Percentiles rank a stretch among this genome's conserved stretches.
Evolutionary conservation across 2,888 invertebrate genomes (phyloP).

Genomic region (Apoda limacodes): DNA sequence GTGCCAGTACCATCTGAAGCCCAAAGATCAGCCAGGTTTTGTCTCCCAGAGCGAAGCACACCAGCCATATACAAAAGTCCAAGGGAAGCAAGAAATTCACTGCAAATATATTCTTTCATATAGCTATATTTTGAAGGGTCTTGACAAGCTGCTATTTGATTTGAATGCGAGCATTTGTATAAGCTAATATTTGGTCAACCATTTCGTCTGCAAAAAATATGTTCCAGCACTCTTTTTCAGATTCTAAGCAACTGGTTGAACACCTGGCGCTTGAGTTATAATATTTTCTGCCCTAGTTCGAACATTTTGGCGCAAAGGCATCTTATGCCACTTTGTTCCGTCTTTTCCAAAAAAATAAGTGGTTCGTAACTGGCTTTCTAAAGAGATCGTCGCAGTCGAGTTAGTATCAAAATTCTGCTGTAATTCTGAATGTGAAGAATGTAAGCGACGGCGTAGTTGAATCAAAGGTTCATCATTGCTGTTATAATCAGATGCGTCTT

Average conservation of each 20-base stretch:
- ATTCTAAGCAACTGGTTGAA: slow-evolving; percentile 9
- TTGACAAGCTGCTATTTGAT: too few relatives aligned
- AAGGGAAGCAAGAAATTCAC: slow-evolving; percentile 11
- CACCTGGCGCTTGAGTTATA: slow-evolving; percentile 6
- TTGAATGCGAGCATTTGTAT: slow-evolving; percentile 3
- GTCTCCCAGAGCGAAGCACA: slow-evolving; percentile 7
- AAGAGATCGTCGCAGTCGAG: neutral
- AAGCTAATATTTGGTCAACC: neutral
- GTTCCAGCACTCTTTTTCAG: slow-evolving; percentile 4
- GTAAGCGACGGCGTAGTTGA: neutral
- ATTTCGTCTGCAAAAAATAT: slow-evolving; percentile 8
- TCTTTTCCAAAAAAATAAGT: slow-evolving; percentile 1
- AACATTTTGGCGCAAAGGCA: neutral
- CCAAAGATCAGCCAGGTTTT: slow-evolving; percentile 13
- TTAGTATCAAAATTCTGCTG: neutral
- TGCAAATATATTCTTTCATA: slow-evolving; percentile 9
- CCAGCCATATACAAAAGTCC: slow-evolving; percentile 14
- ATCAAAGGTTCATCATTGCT: neutral
- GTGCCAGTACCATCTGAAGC: slow-evolving; percentile 11
- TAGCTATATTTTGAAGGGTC: slow-evolving; percentile 1
- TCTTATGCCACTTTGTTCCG: slow-evolving; percentile 1
- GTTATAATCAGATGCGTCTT: neutral
- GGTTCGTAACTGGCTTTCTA: neutral
- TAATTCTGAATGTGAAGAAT: neutral
- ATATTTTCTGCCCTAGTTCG: slow-evolving; percentile 8